Evolutionary conservation across 2,113 vertebrate species (phyloP).

Genomic region (Passer domesticus): DNA sequence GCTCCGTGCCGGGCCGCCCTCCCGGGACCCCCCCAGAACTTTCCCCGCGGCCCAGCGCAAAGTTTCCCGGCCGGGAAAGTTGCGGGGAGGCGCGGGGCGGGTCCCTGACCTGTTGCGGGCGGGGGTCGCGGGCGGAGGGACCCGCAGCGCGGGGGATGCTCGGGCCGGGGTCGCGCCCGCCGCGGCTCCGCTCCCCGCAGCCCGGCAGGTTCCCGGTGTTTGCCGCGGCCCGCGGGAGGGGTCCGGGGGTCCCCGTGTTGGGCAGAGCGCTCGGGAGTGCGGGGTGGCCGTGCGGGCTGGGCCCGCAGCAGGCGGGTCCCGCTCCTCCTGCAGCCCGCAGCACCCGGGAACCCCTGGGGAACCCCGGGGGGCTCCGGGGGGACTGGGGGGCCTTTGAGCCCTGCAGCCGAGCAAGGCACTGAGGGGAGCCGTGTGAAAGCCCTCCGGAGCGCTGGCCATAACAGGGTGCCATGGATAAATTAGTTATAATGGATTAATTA

Average conservation of each 20-base stretch:
- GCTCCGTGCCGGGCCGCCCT: not conserved
- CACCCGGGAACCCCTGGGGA: rapidly evolving
- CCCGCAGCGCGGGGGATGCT: not conserved
- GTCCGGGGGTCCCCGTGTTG: not conserved
- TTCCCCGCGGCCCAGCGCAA: not conserved
- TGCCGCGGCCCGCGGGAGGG: not conserved
- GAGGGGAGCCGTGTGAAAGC: not conserved
- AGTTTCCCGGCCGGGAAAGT: not conserved
- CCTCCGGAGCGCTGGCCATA: not conserved
- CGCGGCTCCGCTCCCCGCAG: not conserved
- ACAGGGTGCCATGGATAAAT: not conserved
- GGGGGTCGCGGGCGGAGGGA: not conserved
- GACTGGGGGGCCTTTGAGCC: not conserved
- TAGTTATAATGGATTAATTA: not conserved
- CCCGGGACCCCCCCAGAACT: not conserved
- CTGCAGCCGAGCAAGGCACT: rapidly evolving
- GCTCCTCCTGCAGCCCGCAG: rapidly evolving
- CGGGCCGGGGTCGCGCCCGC: not conserved
- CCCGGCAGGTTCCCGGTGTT: not conserved
- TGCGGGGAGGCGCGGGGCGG: not conserved
- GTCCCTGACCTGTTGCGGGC: not conserved
- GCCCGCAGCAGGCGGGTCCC: not conserved
- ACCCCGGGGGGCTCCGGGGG: not conserved
- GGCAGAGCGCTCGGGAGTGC: not conserved
- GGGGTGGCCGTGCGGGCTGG: rapidly evolving